These are phyloP conservation scores for Caenorhabditis sp. DNA, from an alignment of 2,888 invertebrate genomes.

Conservation along the genomic window DNA sequence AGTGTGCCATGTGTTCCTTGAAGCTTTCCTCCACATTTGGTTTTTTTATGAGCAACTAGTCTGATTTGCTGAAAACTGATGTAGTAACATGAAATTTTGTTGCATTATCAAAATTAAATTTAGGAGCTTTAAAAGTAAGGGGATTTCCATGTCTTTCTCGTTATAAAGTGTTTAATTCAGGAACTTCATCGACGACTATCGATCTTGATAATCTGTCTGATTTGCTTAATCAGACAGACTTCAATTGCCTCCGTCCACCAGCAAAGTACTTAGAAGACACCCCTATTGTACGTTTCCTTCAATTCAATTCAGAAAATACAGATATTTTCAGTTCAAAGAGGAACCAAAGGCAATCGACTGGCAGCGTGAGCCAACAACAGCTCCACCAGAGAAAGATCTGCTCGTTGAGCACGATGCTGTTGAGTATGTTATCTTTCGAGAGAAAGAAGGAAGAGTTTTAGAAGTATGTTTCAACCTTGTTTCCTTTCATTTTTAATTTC, in stretches of 20 bases:
- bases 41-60: neutral
- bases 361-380: constrained; percentile 50
- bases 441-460: constrained; percentile 67
- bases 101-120: constrained; percentile 35
- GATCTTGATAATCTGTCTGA: constrained; percentile 63
- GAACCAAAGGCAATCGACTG: constrained; percentile 61
- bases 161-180: constrained; percentile 2
- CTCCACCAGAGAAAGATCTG: constrained; percentile 55
- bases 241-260: constrained; percentile 53
- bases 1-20: neutral
- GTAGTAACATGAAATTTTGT: constrained; percentile 34
- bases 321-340: constrained; percentile 5
- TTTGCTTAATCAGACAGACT: constrained; percentile 63
- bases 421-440: constrained; percentile 78
- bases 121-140: constrained; percentile 5
- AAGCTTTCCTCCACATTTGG: neutral
- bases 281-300: constrained; percentile 20
- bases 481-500: no score
- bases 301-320: neutral
- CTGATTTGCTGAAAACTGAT: neutral
- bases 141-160: neutral
- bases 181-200: constrained; percentile 65
- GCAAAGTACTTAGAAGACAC: constrained; percentile 58
- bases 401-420: constrained; percentile 67
- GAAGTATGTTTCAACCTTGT: constrained; percentile 58